Base-by-base conservation (phyloP, 2,797 vertebrate species). In the Melopsittacus undulatus region DNA sequence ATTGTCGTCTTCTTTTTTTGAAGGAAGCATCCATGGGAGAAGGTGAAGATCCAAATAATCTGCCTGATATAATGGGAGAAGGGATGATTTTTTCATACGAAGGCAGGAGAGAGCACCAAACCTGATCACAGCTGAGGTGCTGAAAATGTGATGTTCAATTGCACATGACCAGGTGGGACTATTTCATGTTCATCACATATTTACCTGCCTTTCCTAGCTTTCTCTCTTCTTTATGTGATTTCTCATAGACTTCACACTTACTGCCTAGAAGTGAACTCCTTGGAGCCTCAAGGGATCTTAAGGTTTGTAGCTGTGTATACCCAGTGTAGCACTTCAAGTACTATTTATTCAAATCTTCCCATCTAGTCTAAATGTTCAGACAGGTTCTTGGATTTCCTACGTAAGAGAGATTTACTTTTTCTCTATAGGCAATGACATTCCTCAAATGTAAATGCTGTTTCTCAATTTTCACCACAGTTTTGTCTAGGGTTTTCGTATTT, bases 81-180 rank as follows among this genome's bases (percentile, higher is more conserved):
- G 5, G 32, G 42, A 42, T 54, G 10, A 18, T 49, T 80, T 67
- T 90, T 52, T 72, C 40, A 49, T 20, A 49, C 2, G 45, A 77
- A 64, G 13, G n/a, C 61, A 79, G 49, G 69, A 82, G 56, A 85
- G 4, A 7, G 13, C 27, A 67, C 12, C 14, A 46, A 84, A 51
- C 10, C 3, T 20, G 23, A 43, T 77, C 14, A 42, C 29, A 77
- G 48, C 0, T 34, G 17, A 7, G 30, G 3, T 59, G 23, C 6
- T 83, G 69, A 74, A 83, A 87, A 77, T 0, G 0, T 43, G 21
- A 29, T 64, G 29, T 61, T 75, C 20, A 29, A 5, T 27, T 66
- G 27, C 6, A 22, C 22, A 57, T 0, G 3, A 36, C 0, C 0
- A 85, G 40, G 20, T 48, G 23, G 48, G 38, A 76, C 7, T 45